A percentile compares a stretch with the other conserved stretches of the same genome.
Conservation (phyloP, 2,888 invertebrate genomes). For the Zygogramma bicolorata region DNA sequence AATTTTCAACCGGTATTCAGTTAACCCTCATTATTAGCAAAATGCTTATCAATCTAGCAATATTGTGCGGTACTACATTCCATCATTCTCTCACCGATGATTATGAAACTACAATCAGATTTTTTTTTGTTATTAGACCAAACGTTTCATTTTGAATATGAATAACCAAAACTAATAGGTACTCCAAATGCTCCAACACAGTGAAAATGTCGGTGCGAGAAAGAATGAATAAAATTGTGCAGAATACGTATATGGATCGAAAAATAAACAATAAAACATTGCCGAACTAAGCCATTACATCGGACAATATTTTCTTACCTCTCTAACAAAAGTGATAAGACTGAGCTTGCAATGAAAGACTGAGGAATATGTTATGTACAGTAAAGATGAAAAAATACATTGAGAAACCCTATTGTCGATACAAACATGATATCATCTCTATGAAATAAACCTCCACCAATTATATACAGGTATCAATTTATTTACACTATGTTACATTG, state of each 20-base stretch:
- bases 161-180: neutral
- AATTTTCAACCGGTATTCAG: neutral
- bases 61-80: neutral
- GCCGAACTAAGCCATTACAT: constrained; percentile 34
- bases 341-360: neutral
- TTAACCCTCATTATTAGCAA: neutral
- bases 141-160: neutral
- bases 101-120: neutral
- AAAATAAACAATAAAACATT: constrained; percentile 13
- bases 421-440: neutral
- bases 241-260: constrained; percentile 18
- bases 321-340: constrained; percentile 19
- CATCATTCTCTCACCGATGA: neutral
- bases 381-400: too few relatives aligned
- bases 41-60: neutral
- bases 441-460: constrained; percentile 44
- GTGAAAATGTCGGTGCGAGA: neutral
- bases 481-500: constrained; percentile 32
- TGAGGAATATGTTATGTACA: neutral
- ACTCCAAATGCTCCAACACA: neutral
- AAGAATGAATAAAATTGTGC: constrained; percentile 19
- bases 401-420: neutral
- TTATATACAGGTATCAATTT: constrained; percentile 12
- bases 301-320: constrained; percentile 43
- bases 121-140: too few relatives aligned